These are phyloP conservation scores for Sciurus carolinensis DNA, from an alignment of 2,797 vertebrate species.

Conservation along the genomic window DNA sequence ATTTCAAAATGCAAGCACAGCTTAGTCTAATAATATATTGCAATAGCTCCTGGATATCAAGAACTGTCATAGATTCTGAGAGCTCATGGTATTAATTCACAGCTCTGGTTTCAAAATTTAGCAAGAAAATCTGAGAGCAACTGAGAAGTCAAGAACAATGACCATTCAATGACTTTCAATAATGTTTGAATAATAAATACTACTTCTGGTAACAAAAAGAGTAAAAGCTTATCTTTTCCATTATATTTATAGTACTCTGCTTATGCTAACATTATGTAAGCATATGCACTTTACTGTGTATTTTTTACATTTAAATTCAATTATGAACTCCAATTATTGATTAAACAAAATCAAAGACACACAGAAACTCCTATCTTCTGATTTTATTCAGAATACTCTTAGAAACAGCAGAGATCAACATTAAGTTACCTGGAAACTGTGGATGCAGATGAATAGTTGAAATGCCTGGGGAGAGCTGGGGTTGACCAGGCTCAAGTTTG, in stretches of 20 bases:
- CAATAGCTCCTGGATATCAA: not conserved
- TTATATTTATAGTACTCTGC: not conserved
- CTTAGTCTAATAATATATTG: not conserved
- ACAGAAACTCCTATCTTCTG: not conserved
- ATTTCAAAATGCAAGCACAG: constrained; percentile 28
- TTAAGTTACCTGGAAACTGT: constrained; percentile 92
- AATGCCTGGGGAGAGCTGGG: constrained; percentile 94
- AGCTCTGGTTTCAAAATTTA: not conserved
- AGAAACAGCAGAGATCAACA: constrained; percentile 60
- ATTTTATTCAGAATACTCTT: constrained; percentile 32
- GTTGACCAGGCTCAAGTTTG: constrained; percentile 91
- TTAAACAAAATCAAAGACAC: constrained; percentile 53
- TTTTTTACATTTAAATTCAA: constrained; percentile 14
- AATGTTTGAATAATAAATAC: not conserved
- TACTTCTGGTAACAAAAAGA: not conserved
- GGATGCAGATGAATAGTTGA: constrained; percentile 93
- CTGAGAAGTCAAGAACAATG: constrained; percentile 46
- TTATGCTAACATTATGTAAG: not conserved
- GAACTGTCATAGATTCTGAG: not conserved
- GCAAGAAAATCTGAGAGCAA: constrained; percentile 9
- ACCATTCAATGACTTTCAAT: not conserved
- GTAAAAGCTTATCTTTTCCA: not conserved
- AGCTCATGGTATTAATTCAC: not conserved
- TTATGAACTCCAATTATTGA: not conserved
- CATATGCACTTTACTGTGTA: not conserved